Conservation (phyloP, 2,113 vertebrate species). For the Climacteris rufus region DNA sequence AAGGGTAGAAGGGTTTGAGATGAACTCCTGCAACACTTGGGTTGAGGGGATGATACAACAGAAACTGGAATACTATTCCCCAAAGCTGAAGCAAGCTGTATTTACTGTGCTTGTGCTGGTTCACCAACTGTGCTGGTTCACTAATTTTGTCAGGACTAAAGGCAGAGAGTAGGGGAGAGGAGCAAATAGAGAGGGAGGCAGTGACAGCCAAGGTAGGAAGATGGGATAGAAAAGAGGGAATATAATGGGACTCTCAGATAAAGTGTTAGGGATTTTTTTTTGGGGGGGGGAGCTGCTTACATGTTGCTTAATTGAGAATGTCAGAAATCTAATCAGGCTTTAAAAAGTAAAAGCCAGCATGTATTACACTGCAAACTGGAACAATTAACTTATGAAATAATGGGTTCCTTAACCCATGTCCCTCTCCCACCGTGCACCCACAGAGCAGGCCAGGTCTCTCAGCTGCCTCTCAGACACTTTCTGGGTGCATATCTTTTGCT, state of each 20-base stretch:
- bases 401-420: not conserved
- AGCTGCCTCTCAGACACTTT: not conserved
- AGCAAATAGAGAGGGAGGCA: not conserved
- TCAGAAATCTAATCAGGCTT: not conserved
- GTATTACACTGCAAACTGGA: not conserved
- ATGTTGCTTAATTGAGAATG: not conserved
- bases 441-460: not conserved
- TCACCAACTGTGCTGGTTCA: not conserved
- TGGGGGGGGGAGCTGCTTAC: not conserved
- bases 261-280: not conserved
- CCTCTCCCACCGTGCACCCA: not conserved
- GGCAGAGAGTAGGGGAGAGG: not conserved
- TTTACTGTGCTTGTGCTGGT: not conserved
- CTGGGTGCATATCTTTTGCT: not conserved
- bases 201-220: not conserved
- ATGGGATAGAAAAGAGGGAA: not conserved
- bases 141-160: too few species aligned
- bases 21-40: not conserved
- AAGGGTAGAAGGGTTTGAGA: not conserved
- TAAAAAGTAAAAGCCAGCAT: not conserved
- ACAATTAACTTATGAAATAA: not conserved
- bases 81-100: not conserved
- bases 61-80: not conserved
- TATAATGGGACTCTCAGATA: not conserved
- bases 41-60: not conserved